Conservation (phyloP, 2,113 vertebrate species). For the Haemorhous mexicanus region DNA sequence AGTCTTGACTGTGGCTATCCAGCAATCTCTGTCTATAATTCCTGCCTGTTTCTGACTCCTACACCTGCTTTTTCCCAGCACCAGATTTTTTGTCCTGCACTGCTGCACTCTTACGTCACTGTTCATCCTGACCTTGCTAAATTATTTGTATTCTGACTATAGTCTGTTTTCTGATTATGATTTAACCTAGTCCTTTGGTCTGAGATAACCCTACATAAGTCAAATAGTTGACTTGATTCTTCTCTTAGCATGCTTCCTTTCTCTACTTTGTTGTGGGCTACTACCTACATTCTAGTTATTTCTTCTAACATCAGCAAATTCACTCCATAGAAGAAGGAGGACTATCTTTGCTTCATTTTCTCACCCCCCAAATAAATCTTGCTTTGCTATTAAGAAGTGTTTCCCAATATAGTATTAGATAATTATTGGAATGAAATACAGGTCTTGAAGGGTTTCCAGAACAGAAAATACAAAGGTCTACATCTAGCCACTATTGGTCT, state of each 20-base stretch:
- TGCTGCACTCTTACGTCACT: not conserved
- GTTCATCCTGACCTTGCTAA: not conserved
- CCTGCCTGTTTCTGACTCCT: not conserved
- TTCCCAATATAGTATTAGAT: not conserved
- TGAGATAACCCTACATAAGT: not conserved
- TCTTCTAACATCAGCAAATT: not conserved
- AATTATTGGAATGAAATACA: not conserved
- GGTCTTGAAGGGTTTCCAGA: not conserved
- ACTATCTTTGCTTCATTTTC: not conserved
- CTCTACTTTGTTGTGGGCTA: not conserved
- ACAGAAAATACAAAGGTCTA: not conserved
- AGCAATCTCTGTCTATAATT: not conserved
- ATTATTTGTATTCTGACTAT: not conserved
- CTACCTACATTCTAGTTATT: not conserved
- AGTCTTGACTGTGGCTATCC: not conserved
- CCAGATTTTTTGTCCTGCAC: not conserved
- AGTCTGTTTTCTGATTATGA: not conserved
- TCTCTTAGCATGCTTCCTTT: not conserved
- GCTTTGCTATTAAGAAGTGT: not conserved
- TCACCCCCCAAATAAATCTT: accelerated
- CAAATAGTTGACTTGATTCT: not conserved
- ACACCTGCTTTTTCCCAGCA: not conserved
- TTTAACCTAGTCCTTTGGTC: not conserved
- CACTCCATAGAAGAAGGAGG: not conserved
- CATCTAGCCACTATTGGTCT: not conserved